phyloP scores from a whole-genome alignment of 2,113 vertebrate genomes.

The Malaclemys terrapin region DNA sequence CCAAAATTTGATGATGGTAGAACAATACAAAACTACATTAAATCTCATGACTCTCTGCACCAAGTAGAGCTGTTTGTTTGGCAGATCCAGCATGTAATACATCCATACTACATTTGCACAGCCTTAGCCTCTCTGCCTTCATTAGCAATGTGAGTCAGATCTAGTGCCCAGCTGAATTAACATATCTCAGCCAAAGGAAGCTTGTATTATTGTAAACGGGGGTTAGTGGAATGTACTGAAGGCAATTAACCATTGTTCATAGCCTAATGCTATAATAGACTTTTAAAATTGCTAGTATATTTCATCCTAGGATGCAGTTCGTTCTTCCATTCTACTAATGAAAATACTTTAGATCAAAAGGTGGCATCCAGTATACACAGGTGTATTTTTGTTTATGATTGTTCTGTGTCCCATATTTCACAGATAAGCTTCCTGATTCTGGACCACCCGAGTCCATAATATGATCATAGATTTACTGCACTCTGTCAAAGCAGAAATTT shows the following conservation, averaged over 20 bases:
- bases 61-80: not conserved
- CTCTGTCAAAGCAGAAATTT: not conserved
- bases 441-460: not conserved
- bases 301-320: not conserved
- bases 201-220: not conserved
- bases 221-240: not conserved
- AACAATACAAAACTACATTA: not conserved
- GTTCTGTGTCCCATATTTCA: not conserved
- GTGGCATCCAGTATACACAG: not conserved
- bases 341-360: not conserved
- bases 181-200: not conserved
- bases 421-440: not conserved
- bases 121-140: not conserved
- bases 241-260: not conserved
- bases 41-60: not conserved
- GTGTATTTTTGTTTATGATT: not conserved
- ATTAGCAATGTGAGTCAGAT: not conserved
- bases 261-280: not conserved
- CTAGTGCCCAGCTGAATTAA: not conserved
- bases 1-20: not conserved
- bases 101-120: not conserved
- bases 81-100: not conserved
- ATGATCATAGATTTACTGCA: not conserved
- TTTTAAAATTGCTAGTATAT: not conserved
- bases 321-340: accelerated